These are phyloP conservation scores for Scortum barcoo DNA, from an alignment of 2,113 vertebrate genomes.

Conservation along the genomic window DNA sequence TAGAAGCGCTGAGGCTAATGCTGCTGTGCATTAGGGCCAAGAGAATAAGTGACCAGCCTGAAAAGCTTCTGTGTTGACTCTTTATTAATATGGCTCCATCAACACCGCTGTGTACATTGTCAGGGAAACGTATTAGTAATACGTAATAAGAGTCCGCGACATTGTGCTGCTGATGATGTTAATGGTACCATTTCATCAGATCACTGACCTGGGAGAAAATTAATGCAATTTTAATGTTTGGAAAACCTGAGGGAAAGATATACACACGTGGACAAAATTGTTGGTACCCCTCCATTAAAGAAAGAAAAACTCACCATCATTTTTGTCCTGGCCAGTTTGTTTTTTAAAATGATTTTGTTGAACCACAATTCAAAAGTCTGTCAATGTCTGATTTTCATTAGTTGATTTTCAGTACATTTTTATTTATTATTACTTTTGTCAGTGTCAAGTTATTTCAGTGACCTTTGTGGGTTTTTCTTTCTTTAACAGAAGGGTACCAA, in stretches of 20 bases:
- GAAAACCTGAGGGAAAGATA: background rate
- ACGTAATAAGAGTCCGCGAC: constrained; percentile 5
- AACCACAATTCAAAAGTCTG: too few relatives aligned
- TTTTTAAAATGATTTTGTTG: too few relatives aligned
- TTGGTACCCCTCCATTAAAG: too few relatives aligned
- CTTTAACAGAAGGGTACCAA: too few relatives aligned
- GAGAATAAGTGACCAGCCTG: constrained; percentile 41
- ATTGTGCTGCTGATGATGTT: constrained; percentile 16
- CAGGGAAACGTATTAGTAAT: background rate
- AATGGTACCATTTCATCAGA: constrained; percentile 21
- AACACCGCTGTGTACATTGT: constrained; percentile 13
- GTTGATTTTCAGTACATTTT: too few relatives aligned
- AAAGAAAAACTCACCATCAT: too few relatives aligned
- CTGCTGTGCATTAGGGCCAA: constrained; percentile 40
- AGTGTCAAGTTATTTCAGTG: too few relatives aligned
- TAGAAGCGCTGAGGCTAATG: constrained; percentile 36
- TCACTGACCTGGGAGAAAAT: constrained; percentile 8
- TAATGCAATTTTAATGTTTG: constrained; percentile 27
- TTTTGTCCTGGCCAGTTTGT: too few relatives aligned
- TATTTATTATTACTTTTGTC: too few relatives aligned
- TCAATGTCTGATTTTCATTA: too few relatives aligned
- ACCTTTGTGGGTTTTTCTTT: too few relatives aligned
- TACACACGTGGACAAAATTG: too few relatives aligned
- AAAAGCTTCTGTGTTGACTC: constrained; percentile 46
- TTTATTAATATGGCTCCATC: constrained; percentile 41